Evolutionary conservation across 2,113 vertebrate species (phyloP), one percentile per base, ranked within the genome.

Genomic region (Anguilla japonica): DNA sequence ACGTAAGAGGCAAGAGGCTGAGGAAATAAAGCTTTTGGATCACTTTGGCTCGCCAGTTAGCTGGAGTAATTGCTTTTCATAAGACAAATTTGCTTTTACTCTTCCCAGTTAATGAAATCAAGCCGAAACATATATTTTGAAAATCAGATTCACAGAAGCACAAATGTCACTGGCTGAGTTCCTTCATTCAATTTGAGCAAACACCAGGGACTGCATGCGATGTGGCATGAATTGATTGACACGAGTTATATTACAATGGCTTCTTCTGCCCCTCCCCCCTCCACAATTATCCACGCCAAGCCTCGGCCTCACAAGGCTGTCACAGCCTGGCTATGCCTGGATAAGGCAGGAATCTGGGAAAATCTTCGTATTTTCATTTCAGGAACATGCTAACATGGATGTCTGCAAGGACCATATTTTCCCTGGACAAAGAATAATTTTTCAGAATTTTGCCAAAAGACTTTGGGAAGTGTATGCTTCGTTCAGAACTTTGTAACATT

Each of bases 71-170:
- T 97, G 96, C 96, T 96, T 97, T 96, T 95, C 95, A 96, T 95
- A 96, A 96, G 95, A 92, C 95, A 97, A 96, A 97, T 97, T 96
- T 97, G 95, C 96, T 96, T 96, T 96, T 96, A 96, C 95, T 95
- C 96, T 95, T 95, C 93, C 88, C 90, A 95, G 93, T 95, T 96
- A 97, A 96, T 97, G 96, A 96, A 96, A 95, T 95, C 95, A 97
- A 96, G 94, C 95, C 93, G 94, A 96, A 96, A 97, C 95, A 93
- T 96, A 96, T 96, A 95, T 94, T 96, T 93, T 90, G 94, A 94
- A 87, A 96, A 96, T 95, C 93, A 94, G 95, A 96, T 96, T 96
- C 94, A 93, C 95, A 95, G 94, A 95, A 94, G 90, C 92, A 94
- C 92, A 96, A 94, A 96, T 96, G 96, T 96, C 96, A 97, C 92